Evolutionary conservation across 2,797 vertebrate species (phyloP), one percentile per base, ranked within the genome.

Genomic region (Alca torda): DNA sequence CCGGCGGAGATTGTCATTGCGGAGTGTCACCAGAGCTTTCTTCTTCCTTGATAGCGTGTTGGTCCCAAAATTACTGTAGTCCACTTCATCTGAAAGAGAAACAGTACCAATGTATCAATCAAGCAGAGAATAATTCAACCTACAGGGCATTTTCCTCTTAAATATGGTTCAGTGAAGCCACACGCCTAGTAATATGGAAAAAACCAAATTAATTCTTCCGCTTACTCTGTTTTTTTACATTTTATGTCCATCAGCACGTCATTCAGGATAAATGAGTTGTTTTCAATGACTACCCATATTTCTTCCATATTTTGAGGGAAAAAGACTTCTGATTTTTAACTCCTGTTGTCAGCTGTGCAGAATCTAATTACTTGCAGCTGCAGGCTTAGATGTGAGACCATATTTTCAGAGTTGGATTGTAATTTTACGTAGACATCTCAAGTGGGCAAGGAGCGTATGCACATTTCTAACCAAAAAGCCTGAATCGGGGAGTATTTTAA

Each of bases 41-140:
- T 99, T 99, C 97, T 98, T 99, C 88, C 99, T 98, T 0, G 99
- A 99, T 61, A 99, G 96, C 0, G 99, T 99, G 97, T 99, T 99
- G 87, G 98, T 98, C 82, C 98, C 99, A 12, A 99, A 99, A 97
- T 98, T 99, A 76, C 98, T 98, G 91, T 99, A 99, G 98, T 99
- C 99, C 2, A 99, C 99, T 96, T 99, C 99, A 96, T 99, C 99
- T 99, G 99, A 82, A 98, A 98, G 74, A 97, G 59, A 97, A 63
- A 84, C 13, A 61, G 53, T 13, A 81, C 43, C 41, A 10, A 8
- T 65, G 23, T 19, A 82, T 95, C 57, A 90, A 19, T 41, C 51
- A 84, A 69, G 70, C 43, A 77, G 9, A 79, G n/a, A 72, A 7
- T 31, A 43, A 61, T 15, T 68, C 43, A 16, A 13, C 10, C 37